These are phyloP conservation scores for Myripristis jacobus DNA, from an alignment of 2,797 vertebrate genomes.

Conservation along the genomic window DNA sequence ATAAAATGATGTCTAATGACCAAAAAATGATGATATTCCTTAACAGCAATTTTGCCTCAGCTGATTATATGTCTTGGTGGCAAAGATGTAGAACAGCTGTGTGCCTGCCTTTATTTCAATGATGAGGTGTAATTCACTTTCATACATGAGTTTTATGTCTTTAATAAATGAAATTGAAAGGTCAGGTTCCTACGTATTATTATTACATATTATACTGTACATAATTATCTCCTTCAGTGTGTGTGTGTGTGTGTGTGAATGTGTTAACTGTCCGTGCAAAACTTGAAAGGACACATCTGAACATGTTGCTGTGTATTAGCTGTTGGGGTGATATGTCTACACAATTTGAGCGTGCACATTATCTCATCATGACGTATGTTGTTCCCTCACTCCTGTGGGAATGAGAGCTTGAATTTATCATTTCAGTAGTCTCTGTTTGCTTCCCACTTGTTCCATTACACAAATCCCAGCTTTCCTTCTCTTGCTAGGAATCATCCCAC, in stretches of 20 bases:
- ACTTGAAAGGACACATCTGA: constrained; percentile 41
- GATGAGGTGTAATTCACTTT: not conserved
- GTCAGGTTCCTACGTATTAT: not conserved
- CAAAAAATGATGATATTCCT: not conserved
- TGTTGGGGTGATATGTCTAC: constrained; percentile 29
- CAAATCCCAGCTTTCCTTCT: not conserved
- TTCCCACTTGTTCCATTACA: constrained; percentile 24
- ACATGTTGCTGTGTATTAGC: constrained; percentile 48
- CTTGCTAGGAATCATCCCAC: not conserved
- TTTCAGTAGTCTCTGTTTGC: constrained; percentile 30
- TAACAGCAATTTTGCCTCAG: not conserved
- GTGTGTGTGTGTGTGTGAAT: not conserved
- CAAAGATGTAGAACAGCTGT: too few species aligned
- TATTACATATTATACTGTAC: too few species aligned
- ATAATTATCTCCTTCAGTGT: constrained; percentile 8
- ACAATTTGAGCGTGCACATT: constrained; percentile 12
- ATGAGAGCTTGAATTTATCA: constrained; percentile 34
- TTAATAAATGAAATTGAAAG: constrained; percentile 15
- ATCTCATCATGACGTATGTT: constrained; percentile 15
- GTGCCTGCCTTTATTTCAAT: too few species aligned
- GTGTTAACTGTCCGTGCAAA: constrained; percentile 13
- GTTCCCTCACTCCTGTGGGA: constrained; percentile 13
- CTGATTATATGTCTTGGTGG: too few species aligned
- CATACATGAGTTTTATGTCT: not conserved
- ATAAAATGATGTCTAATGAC: not conserved